Evolutionary conservation across 1,140 invertebrate genomes (phyloP).

Genomic region (Diachasmimorpha longicaudata): DNA sequence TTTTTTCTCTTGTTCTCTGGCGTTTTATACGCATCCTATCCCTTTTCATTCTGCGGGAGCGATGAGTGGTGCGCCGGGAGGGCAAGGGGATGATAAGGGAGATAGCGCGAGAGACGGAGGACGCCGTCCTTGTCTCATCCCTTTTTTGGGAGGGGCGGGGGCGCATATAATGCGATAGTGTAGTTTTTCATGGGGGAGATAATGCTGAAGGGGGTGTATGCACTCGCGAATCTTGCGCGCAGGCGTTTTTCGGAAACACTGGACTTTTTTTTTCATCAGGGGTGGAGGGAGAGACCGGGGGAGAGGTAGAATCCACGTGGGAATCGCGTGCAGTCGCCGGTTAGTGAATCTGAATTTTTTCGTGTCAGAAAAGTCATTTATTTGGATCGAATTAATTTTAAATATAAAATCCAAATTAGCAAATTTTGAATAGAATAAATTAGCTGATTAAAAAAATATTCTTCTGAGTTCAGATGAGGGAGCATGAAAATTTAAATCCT

Average conservation of each 20-base stretch:
- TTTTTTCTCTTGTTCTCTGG: not conserved
- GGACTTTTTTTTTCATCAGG: not conserved
- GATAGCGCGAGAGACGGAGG: not conserved
- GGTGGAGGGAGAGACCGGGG: conserved; percentile 1
- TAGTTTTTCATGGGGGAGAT: not conserved
- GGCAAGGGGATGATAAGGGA: not conserved
- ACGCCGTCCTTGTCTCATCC: not conserved
- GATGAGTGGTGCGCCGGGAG: not conserved
- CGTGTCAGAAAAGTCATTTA: too few species aligned
- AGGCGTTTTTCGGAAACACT: not conserved
- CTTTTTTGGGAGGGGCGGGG: not conserved
- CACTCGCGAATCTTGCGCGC: not conserved
- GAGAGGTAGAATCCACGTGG: not conserved
- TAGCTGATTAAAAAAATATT: too few species aligned
- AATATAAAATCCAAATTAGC: too few species aligned
- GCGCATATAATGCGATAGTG: not conserved
- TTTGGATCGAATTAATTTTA: too few species aligned
- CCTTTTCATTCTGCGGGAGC: not conserved
- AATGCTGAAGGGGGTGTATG: not conserved
- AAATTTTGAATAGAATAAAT: too few species aligned
- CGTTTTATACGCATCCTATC: not conserved
- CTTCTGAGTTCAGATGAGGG: too few species aligned
- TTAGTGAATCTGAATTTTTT: not conserved
- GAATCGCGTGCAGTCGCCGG: conserved; percentile 29
- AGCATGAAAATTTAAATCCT: too few species aligned